Evolutionary conservation across 1,140 invertebrate genomes (phyloP).

Genomic region (Drosophila novamexicana): DNA sequence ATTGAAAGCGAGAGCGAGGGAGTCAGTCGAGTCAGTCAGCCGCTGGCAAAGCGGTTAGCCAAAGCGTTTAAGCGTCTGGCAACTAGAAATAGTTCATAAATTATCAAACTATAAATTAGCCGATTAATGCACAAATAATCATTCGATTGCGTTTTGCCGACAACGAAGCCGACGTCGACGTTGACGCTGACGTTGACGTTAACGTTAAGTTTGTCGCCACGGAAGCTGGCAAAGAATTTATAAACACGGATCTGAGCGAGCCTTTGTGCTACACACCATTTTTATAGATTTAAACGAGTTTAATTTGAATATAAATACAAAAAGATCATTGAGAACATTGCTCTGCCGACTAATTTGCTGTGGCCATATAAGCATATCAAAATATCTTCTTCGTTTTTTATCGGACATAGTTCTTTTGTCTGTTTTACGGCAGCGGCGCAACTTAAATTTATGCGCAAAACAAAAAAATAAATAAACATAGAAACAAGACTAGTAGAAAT

Average conservation of each 20-base stretch:
- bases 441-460: slow-evolving; percentile 60
- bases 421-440: slow-evolving; percentile 35
- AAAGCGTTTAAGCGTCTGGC: slow-evolving; percentile 14
- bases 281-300: slow-evolving; percentile 82
- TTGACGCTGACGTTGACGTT: slow-evolving; percentile 8
- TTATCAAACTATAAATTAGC: slow-evolving; percentile 82
- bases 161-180: slow-evolving; percentile 15
- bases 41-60: slow-evolving; percentile 8
- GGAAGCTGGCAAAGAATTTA: slow-evolving; percentile 58
- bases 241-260: slow-evolving; percentile 75
- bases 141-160: slow-evolving; percentile 80
- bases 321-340: slow-evolving; percentile 73
- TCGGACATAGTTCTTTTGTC: slow-evolving; percentile 22
- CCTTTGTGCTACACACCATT: slow-evolving; percentile 73
- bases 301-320: slow-evolving; percentile 82
- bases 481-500: slow-evolving; percentile 65
- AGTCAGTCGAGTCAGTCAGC: slow-evolving; percentile 27
- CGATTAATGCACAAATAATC: slow-evolving; percentile 81
- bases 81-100: slow-evolving; percentile 80
- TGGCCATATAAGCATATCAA: slow-evolving; percentile 29
- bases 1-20: slow-evolving; percentile 79
- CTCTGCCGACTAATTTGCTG: slow-evolving; percentile 67
- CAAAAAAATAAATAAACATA: background rate
- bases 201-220: slow-evolving; percentile 62
- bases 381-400: slow-evolving; percentile 21